Evolutionary conservation across 2,888 invertebrate genomes (phyloP), one percentile per base, ranked within the genome.

Genomic region (Apamea sordens): DNA sequence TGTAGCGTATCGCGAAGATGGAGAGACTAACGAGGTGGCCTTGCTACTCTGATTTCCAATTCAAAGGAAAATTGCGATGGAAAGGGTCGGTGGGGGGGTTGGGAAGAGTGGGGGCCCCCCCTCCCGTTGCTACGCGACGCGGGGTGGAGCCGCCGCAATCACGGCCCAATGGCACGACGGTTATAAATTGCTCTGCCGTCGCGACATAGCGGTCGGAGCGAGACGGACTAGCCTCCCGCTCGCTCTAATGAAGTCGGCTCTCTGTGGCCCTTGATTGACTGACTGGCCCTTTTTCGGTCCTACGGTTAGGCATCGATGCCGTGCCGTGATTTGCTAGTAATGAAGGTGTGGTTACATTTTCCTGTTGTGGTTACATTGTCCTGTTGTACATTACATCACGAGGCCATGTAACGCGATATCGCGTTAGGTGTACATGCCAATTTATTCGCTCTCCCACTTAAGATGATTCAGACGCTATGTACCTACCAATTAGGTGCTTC

Each of bases 91-190:
- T 88, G 89, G 88, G 88, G 89, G 93, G 92, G 88, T 47, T 56
- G 21, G 56, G 76, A 82, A 87, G 88, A 91, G 92, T 93, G 93
- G 92, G 88, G 85, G 83, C 93, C 71, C 87, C 89, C 89, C 97
- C 95, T 95, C 93, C 94, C 96, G 97, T 97, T 96, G 97, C 97
- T 96, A 97, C 95, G 97, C 95, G 97, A 97, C 97, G 97, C 97
- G 97, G 97, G 97, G 97, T 97, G 97, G 97, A 97, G 97, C 94
- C 96, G 94, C 96, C 93, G 95, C 95, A 97, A 97, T 97, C 97
- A 96, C 97, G 96, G 97, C 96, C 96, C 97, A 97, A 97, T 97
- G 93, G 97, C 95, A 95, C 96, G 97, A 96, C 97, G 96, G 97
- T 96, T 97, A 97, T 97, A 97, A 97, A 97, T 97, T 97, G 97